Percentiles rank a stretch among this genome's conserved stretches.
Conservation (phyloP, 2,113 vertebrate species). For the Esox niger region DNA sequence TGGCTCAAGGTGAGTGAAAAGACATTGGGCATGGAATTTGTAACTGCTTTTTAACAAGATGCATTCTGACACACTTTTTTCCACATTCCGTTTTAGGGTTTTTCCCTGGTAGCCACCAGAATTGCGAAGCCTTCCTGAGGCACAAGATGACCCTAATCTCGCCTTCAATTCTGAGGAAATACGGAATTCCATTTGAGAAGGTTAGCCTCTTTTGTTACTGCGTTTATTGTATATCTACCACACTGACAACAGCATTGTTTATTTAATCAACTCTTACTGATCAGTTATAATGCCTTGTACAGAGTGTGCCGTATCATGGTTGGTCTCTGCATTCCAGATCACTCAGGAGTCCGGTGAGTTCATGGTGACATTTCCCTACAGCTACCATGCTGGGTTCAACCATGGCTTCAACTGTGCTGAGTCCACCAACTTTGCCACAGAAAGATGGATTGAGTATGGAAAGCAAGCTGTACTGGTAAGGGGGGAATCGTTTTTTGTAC, state of each 20-base stretch:
- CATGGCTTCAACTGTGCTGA: slow-evolving; percentile 98
- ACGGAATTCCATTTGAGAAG: slow-evolving; percentile 96
- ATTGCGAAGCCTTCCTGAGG: slow-evolving; percentile 95
- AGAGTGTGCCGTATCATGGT: not conserved
- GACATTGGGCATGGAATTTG: not conserved
- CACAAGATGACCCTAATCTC: slow-evolving; percentile 99
- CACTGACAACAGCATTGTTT: no score
- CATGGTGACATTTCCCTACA: slow-evolving; percentile 95
- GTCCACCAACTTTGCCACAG: slow-evolving; percentile 96
- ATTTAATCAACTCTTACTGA: no score
- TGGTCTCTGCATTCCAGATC: slow-evolving; percentile 71
- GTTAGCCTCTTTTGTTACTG: slow-evolving; percentile 61
- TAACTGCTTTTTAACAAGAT: not conserved
- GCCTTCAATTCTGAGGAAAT: slow-evolving; percentile 95
- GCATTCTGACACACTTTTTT: not conserved
- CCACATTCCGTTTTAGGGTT: slow-evolving; percentile 77
- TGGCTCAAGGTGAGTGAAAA: slow-evolving; percentile 85
- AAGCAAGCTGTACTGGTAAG: slow-evolving; percentile 92
- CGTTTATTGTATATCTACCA: no score
- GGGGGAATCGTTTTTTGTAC: not conserved
- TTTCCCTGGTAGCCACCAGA: slow-evolving; percentile 94
- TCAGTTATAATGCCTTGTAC: no score
- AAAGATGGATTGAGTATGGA: slow-evolving; percentile 96
- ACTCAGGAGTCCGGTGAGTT: slow-evolving; percentile 96
- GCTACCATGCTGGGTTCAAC: slow-evolving; percentile 97